Conservation (phyloP, 2,113 vertebrate species). For the Bagarius yarrelli region DNA sequence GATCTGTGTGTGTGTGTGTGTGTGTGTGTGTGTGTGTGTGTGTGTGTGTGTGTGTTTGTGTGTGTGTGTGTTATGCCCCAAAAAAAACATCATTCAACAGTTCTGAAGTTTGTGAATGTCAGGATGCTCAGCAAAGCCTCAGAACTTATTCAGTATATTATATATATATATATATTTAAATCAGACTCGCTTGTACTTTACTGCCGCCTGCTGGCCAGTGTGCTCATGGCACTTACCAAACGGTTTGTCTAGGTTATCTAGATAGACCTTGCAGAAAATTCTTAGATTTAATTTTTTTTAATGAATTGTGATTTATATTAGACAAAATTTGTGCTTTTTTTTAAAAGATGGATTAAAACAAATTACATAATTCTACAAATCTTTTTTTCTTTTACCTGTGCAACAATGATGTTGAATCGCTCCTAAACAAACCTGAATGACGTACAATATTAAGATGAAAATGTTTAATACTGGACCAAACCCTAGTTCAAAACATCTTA, state of each 20-base stretch:
- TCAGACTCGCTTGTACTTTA: conserved; percentile 19
- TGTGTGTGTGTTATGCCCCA: neutral
- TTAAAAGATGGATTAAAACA: too few species aligned
- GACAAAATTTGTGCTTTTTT: too few species aligned
- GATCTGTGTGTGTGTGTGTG: conserved; percentile 4
- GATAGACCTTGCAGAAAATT: too few species aligned
- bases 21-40: conserved; percentile 15
- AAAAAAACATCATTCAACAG: too few species aligned
- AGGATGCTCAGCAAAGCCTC: neutral
- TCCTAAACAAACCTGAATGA: neutral
- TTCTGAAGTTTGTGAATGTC: neutral
- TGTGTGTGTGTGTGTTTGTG: neutral
- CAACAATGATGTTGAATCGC: neutral
- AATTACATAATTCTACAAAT: neutral
- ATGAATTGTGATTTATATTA: too few species aligned
- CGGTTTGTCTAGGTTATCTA: neutral
- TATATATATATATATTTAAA: too few species aligned
- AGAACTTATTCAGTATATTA: neutral
- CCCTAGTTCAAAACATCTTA: neutral
- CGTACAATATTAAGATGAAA: neutral
- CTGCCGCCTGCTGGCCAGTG: conserved; percentile 64
- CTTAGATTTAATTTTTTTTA: too few species aligned
- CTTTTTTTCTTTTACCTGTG: too few species aligned
- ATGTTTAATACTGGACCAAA: neutral
- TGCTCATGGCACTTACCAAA: neutral